phyloP scores from a whole-genome alignment of 2,888 invertebrate species.

The Cataglyphis albicans region DNA sequence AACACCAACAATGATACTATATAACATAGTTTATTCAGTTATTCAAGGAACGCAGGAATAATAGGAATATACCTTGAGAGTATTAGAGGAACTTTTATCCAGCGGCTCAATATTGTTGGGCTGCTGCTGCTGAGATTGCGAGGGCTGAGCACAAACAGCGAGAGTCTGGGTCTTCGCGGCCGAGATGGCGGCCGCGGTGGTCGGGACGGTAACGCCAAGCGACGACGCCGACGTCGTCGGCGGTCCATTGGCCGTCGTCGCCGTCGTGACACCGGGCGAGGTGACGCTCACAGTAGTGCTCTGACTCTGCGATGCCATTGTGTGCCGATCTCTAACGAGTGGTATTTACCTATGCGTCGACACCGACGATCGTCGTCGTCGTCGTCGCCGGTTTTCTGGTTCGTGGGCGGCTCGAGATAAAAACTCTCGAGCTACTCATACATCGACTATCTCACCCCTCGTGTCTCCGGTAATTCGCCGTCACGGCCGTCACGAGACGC shows the following conservation, averaged over 20 bases:
- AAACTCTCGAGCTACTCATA: conserved; percentile 11
- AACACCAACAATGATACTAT: neutral
- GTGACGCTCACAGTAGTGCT: conserved; percentile 73
- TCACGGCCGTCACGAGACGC: conserved; percentile 31
- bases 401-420: neutral
- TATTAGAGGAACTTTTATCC: conserved; percentile 85
- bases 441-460: conserved; percentile 37
- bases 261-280: conserved; percentile 66
- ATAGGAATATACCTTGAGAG: conserved; percentile 82
- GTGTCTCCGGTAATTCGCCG: conserved; percentile 11
- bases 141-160: conserved; percentile 45
- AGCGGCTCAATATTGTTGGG: conserved; percentile 84
- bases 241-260: conserved; percentile 78
- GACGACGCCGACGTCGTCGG: conserved; percentile 56
- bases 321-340: conserved; percentile 47
- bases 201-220: conserved; percentile 24
- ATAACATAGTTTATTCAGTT: neutral
- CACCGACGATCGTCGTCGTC: conserved; percentile 29
- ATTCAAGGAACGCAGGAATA: neutral
- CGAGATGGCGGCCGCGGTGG: conserved; percentile 19
- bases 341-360: conserved; percentile 35
- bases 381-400: conserved; percentile 12
- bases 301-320: conserved; percentile 83
- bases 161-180: conserved; percentile 30
- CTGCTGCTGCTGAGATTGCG: conserved; percentile 74